Conservation (phyloP, 1,140 invertebrate species). For the Meloidogyne chitwoodi region DNA sequence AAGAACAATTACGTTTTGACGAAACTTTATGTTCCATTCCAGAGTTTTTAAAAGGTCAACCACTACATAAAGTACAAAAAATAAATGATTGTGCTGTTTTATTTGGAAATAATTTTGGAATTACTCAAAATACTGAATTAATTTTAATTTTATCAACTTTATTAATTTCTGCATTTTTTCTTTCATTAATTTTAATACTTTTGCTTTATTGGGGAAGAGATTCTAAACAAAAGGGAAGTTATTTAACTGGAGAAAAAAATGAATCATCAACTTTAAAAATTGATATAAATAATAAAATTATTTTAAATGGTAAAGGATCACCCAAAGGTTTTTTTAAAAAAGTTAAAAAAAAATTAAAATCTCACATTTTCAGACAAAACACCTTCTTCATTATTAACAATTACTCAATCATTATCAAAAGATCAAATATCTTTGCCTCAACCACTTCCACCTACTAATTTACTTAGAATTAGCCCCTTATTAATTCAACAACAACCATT, state of each 20-base stretch:
- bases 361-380: background rate
- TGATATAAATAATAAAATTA: slow-evolving; percentile 12
- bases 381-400: background rate
- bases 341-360: background rate
- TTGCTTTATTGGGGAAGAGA: slow-evolving; percentile 45
- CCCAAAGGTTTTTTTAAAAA: background rate
- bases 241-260: slow-evolving; percentile 43
- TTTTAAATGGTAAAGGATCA: background rate
- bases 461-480: background rate
- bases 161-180: slow-evolving; percentile 38
- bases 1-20: slow-evolving; percentile 36
- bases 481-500: background rate
- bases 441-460: background rate
- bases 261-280: slow-evolving; percentile 22
- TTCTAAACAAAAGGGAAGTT: slow-evolving; percentile 44
- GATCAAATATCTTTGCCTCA: background rate
- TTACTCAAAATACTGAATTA: slow-evolving; percentile 49
- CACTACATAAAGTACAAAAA: slow-evolving; percentile 43
- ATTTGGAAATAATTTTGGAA: slow-evolving; percentile 54
- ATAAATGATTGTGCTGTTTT: slow-evolving; percentile 58
- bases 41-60: slow-evolving; percentile 35
- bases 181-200: slow-evolving; percentile 39
- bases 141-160: slow-evolving; percentile 43
- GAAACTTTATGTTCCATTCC: slow-evolving; percentile 43
- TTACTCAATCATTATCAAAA: background rate